A percentile compares a stretch with the other conserved stretches of the same genome.
phyloP scores from a whole-genome alignment of 2,797 vertebrate species.

The Anisognathus igniventris region DNA sequence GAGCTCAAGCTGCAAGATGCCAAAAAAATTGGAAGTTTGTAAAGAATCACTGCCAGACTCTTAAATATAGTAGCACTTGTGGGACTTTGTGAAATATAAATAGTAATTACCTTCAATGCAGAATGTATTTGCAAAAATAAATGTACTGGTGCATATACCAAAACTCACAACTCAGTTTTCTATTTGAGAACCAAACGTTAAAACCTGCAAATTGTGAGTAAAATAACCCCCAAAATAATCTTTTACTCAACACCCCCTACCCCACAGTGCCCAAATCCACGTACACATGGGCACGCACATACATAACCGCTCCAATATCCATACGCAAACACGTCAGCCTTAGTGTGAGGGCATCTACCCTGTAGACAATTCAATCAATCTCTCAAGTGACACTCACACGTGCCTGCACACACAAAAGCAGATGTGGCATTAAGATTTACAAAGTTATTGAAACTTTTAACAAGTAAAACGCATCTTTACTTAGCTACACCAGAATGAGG shows the following conservation, averaged over 20 bases:
- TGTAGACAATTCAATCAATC: slow-evolving; percentile 89
- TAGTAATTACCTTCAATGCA: slow-evolving; percentile 40
- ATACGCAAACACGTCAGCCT: neutral
- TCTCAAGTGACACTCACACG: slow-evolving; percentile 86
- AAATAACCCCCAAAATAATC: neutral
- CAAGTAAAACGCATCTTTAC: slow-evolving; percentile 94
- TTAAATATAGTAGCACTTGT: slow-evolving; percentile 43
- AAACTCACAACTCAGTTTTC: neutral
- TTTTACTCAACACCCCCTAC: neutral
- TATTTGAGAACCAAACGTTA: neutral
- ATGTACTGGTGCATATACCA: neutral
- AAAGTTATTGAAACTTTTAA: slow-evolving; percentile 99
- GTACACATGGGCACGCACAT: neutral
- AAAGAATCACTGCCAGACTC: slow-evolving; percentile 55
- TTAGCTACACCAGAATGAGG: slow-evolving; percentile 91
- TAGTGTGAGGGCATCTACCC: slow-evolving; percentile 61
- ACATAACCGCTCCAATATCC: neutral
- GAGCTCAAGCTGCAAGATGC: slow-evolving; percentile 38
- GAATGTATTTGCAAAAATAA: slow-evolving; percentile 27
- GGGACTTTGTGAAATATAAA: slow-evolving; percentile 38
- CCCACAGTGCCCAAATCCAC: accelerated
- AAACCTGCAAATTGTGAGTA: neutral
- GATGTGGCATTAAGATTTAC: slow-evolving; percentile 99
- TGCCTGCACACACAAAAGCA: slow-evolving; percentile 89
- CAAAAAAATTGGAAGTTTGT: slow-evolving; percentile 34